Evolutionary conservation across 2,113 vertebrate genomes (phyloP).

Genomic region (Cariama cristata): DNA sequence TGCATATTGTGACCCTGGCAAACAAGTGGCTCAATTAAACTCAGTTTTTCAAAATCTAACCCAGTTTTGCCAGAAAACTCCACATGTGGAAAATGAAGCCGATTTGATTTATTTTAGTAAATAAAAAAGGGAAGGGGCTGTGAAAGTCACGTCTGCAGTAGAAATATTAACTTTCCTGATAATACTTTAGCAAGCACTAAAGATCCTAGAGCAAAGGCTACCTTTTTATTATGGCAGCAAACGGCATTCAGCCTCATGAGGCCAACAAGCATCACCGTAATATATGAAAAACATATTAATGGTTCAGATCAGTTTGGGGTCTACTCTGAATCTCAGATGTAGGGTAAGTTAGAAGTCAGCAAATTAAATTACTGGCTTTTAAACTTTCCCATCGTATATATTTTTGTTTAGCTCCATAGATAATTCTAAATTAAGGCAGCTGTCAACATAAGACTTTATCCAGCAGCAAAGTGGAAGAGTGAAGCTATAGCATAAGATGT

Average conservation of each 20-base stretch:
- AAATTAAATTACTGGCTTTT: background rate
- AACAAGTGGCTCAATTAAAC: background rate
- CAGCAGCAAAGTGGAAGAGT: background rate
- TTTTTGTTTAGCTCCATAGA: background rate
- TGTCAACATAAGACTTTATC: background rate
- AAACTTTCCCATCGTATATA: background rate
- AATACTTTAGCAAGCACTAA: background rate
- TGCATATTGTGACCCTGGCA: background rate
- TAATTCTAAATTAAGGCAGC: background rate
- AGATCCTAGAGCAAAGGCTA: constrained; percentile 7
- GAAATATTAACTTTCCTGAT: constrained; percentile 32
- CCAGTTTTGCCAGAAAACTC: background rate
- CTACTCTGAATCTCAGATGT: background rate
- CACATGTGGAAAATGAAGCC: background rate
- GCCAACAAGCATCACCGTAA: background rate
- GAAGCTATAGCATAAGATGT: background rate
- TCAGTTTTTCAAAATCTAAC: background rate
- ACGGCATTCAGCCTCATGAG: background rate
- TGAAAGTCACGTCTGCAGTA: background rate
- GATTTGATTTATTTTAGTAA: background rate
- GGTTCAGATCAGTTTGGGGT: background rate
- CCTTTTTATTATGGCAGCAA: background rate
- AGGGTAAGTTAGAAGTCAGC: background rate
- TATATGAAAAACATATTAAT: background rate
- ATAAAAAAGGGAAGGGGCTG: background rate